Base-by-base conservation (phyloP, 2,797 vertebrate species). In the Myripristis jacobus region DNA sequence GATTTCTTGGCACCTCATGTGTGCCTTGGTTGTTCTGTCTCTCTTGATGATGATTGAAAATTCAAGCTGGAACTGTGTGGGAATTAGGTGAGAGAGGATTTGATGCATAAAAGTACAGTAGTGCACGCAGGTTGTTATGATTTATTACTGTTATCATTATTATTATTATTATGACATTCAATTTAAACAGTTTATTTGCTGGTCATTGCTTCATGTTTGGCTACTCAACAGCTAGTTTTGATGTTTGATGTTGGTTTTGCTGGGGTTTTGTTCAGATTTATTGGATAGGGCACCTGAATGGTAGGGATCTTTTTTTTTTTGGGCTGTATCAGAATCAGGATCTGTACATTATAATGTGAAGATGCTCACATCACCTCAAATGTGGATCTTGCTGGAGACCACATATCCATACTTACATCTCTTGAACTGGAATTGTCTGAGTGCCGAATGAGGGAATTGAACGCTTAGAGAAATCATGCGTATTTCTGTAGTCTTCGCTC, bases 41-140 rank as follows among this genome's bases (percentile, higher is more conserved):
- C 43, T 78, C 84, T 70, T 80, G 66, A 82, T 74, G 71, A 82
- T 72, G 74, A 70, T 85, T 66, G 69, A 60, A 65, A 76, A 61
- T 66, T 31, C 11, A 25, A 55, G 59, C 54, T 72, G 31, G 66
- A 9, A 25, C 57, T 43, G 60, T 59, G 29, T 36, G 61, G 59
- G 41, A 51, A 56, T n/a, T 34, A 80, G 46, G 81, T 60, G 52
- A 71, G 57, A 57, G 47, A 56, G 51, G 64, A 62, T n/a, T n/a
- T n/a, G 56, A 44, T 65, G 62, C 38, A 27, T 50, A 12, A 72
- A 80, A 65, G 21, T 54, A 57, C 52, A 29, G n/a, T n/a, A n/a
- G n/a, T n/a, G n/a, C n/a, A n/a, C n/a, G n/a, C n/a, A n/a, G n/a
- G n/a, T n/a, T n/a, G 29, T 31, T 44, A 22, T 4, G 21, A 25